These are phyloP conservation scores for Cheiracanthium punctorium DNA, from an alignment of 2,888 invertebrate species.

Conservation along the genomic window DNA sequence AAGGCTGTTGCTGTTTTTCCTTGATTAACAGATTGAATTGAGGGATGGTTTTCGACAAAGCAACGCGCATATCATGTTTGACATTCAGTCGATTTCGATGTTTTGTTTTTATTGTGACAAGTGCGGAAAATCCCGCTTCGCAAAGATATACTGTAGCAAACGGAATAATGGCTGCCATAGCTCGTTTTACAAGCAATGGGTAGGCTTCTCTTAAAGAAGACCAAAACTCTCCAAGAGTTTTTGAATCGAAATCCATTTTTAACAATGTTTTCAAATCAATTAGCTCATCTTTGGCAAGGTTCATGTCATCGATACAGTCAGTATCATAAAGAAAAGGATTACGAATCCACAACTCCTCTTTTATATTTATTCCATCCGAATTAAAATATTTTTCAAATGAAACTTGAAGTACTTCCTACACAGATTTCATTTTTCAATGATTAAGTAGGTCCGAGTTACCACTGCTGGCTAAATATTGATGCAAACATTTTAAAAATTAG, in stretches of 20 bases:
- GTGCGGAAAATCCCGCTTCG: constrained; percentile 22
- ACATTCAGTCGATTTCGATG: constrained; percentile 24
- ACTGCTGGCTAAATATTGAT: constrained; percentile 55
- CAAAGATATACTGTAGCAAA: constrained; percentile 27
- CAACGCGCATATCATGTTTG: constrained; percentile 29
- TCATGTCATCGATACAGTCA: constrained; percentile 56
- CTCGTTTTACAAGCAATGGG: constrained; percentile 28
- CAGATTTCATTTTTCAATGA: too few species aligned
- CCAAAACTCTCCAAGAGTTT: too few species aligned
- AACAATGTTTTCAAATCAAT: constrained; percentile 47
- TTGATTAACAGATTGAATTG: constrained; percentile 21
- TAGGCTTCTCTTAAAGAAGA: constrained; percentile 26
- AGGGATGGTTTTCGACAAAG: constrained; percentile 29
- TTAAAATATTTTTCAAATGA: constrained; percentile 48
- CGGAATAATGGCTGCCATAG: constrained; percentile 28
- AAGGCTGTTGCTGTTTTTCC: constrained; percentile 42
- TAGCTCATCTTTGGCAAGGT: constrained; percentile 47
- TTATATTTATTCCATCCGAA: constrained; percentile 54
- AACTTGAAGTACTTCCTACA: too few species aligned
- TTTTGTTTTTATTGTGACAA: constrained; percentile 27
- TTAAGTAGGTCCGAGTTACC: too few species aligned
- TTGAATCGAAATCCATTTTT: too few species aligned
- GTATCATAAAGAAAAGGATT: constrained; percentile 53
- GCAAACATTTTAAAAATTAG: constrained; percentile 57
- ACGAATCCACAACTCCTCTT: constrained; percentile 57